Evolutionary conservation across 2,113 vertebrate genomes (phyloP).

Genomic region (Oxyura jamaicensis): DNA sequence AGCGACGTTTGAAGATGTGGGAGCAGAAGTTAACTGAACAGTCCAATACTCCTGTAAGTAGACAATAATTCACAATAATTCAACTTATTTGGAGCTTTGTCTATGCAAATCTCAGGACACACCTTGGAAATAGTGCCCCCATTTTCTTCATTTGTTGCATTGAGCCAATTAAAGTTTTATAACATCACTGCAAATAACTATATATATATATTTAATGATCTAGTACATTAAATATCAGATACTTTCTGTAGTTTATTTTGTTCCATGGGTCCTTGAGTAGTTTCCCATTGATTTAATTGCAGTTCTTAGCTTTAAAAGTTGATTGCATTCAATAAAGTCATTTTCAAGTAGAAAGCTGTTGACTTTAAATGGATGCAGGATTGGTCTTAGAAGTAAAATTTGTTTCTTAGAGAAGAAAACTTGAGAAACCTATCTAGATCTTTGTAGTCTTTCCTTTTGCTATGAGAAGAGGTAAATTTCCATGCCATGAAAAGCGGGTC

Average conservation of each 20-base stretch:
- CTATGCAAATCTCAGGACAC: conserved; percentile 1
- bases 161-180: neutral
- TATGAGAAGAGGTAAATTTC: neutral
- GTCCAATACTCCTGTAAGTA: conserved; percentile 95
- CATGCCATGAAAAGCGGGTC: neutral
- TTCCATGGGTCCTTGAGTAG: neutral
- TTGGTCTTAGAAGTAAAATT: conserved; percentile 3
- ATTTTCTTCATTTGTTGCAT: neutral
- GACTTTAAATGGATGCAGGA: neutral
- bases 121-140: neutral
- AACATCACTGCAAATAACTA: neutral
- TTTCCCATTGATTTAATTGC: neutral
- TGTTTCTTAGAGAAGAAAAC: neutral
- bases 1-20: conserved; percentile 94
- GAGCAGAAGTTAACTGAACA: conserved; percentile 96
- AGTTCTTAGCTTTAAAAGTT: neutral
- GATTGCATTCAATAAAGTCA: neutral
- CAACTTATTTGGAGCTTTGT: neutral
- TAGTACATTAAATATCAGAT: neutral
- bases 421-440: neutral
- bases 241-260: neutral
- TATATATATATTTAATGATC: neutral
- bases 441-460: neutral
- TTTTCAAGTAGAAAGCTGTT: neutral
- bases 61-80: too few relatives aligned